These are phyloP conservation scores for Echinops telfairi DNA, from an alignment of 2,113 vertebrate genomes.

Conservation along the genomic window DNA sequence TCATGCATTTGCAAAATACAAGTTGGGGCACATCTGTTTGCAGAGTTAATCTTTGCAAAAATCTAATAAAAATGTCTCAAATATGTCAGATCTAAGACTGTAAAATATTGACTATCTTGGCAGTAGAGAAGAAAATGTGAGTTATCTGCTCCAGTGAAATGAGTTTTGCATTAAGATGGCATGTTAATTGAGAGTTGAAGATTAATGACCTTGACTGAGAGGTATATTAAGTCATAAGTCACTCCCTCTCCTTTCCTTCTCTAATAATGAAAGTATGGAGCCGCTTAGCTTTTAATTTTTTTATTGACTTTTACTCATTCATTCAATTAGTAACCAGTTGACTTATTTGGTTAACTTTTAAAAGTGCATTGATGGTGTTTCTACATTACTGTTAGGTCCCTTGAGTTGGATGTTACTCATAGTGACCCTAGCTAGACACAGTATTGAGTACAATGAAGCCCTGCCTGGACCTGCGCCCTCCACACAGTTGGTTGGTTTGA, in stretches of 20 bases:
- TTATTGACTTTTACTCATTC: neutral
- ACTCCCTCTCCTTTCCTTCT: constrained; percentile 22
- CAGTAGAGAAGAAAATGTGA: constrained; percentile 28
- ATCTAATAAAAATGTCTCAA: constrained; percentile 47
- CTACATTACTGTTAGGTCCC: neutral
- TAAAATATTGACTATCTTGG: constrained; percentile 58
- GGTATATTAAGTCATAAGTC: constrained; percentile 43
- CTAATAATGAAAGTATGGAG: neutral
- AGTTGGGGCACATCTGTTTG: constrained; percentile 3
- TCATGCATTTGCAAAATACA: neutral
- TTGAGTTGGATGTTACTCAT: neutral
- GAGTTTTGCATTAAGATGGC: constrained; percentile 40
- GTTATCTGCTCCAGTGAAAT: constrained; percentile 42
- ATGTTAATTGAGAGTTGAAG: constrained; percentile 34
- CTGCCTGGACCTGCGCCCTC: too few species aligned
- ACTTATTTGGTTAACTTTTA: constrained; percentile 20
- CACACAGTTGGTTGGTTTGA: too few species aligned
- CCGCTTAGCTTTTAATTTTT: constrained; percentile 28
- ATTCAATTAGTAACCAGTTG: neutral
- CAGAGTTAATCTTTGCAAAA: constrained; percentile 36
- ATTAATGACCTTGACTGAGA: constrained; percentile 31
- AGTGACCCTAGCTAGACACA: neutral
- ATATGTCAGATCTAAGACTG: constrained; percentile 33
- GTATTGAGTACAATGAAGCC: too few species aligned
- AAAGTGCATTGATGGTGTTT: neutral